Evolutionary conservation across 2,113 vertebrate species (phyloP), one percentile per base, ranked within the genome.

Genomic region (Nothocercus julius): DNA sequence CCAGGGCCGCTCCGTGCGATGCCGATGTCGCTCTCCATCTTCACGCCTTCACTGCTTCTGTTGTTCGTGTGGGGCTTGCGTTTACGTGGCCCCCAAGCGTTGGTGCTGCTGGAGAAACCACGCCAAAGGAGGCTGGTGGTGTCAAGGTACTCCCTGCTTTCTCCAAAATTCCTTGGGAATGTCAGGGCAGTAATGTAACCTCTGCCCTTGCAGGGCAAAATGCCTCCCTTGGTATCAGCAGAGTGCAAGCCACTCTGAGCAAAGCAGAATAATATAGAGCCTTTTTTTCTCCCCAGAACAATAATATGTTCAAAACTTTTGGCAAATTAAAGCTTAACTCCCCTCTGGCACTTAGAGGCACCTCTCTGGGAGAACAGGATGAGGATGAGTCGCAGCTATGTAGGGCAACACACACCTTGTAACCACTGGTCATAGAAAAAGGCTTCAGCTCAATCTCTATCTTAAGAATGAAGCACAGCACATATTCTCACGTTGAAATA

Each of bases 61-160:
- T 64, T 42, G 15, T 79, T 75, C 44, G 11, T 78, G 30, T 8
- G 0, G 66, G 14, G 25, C n/a, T 77, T 83, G 16, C 74, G 11
- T 87, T 84, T 58, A 28, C 6, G 4, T 8, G 47, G 45, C 84
- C 59, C 56, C 53, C 6, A 44, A 59, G 27, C 24, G 28, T 69
- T 49, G 38, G 40, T 14, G 6, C 32, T 44, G 16, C 38, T 63
- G 17, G 12, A 59, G 59, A 67, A 82, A 38, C 34, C 15, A 44
- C 1, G 0, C 6, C 32, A 11, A 1, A 24, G 44, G 25, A 24
- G 68, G 58, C 27, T 2, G 2, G 20, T 69, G 47, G 45, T 36
- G 36, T 54, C 40, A 14, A 47, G 38, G 61, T 14, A 36, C 18
- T 82, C 14, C 25, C 70, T 25, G 76, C 34, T 56, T 63, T 34